Conservation (phyloP, 2,888 invertebrate species). For the Mystacides longicornis region DNA sequence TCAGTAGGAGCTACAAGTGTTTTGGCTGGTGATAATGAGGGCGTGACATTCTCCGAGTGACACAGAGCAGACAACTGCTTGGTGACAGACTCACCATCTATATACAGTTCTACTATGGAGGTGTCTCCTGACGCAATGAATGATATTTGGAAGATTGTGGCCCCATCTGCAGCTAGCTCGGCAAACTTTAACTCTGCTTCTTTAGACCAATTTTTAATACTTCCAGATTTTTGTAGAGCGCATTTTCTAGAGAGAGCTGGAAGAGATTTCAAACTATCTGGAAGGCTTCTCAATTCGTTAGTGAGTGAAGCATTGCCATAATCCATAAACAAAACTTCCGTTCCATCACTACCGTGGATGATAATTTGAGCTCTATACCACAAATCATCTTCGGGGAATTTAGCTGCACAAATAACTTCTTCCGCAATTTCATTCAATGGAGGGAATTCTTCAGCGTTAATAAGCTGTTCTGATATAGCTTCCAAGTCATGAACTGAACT, state of each 20-base stretch:
- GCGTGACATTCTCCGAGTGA: constrained; percentile 29
- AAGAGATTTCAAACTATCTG: constrained; percentile 51
- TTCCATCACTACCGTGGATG: constrained; percentile 48
- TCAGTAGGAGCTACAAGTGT: constrained; percentile 9
- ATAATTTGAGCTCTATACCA: constrained; percentile 64
- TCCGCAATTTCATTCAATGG: constrained; percentile 43
- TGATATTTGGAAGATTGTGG: constrained; percentile 60
- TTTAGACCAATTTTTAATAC: constrained; percentile 55
- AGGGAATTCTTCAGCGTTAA: constrained; percentile 48
- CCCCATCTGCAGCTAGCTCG: constrained; percentile 61
- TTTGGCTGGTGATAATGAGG: constrained; percentile 20
- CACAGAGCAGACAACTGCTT: constrained; percentile 51
- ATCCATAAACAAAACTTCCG: constrained; percentile 60
- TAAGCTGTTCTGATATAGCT: constrained; percentile 50
- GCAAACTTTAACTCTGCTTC: constrained; percentile 58
- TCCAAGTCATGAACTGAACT: constrained; percentile 50
- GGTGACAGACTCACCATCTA: constrained; percentile 56
- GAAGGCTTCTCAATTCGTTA: constrained; percentile 50
- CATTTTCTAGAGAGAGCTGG: constrained; percentile 57
- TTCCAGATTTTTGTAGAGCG: constrained; percentile 51
- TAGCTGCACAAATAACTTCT: constrained; percentile 56
- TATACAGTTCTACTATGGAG: constrained; percentile 54
- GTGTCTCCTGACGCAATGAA: constrained; percentile 60
- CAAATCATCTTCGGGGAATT: constrained; percentile 55
- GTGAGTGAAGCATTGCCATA: constrained; percentile 58